Conservation (phyloP, 2,797 vertebrate genomes). For the Notolepis coatsorum region DNA sequence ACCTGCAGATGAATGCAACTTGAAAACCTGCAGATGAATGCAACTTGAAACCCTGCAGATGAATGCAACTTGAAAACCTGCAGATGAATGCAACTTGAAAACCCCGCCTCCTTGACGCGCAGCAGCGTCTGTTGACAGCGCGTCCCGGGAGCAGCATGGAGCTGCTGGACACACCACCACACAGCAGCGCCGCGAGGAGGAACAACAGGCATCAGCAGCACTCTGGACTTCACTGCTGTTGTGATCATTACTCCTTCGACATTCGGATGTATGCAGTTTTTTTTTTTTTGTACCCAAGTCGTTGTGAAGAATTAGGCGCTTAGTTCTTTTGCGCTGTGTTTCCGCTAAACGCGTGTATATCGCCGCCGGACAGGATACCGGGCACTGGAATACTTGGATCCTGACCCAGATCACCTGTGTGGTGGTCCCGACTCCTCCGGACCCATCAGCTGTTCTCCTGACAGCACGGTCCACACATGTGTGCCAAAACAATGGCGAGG, state of each 20-base stretch:
- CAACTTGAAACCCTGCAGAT: slow-evolving; percentile 76
- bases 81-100: slow-evolving; percentile 76
- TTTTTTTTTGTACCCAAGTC: no score
- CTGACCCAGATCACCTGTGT: slow-evolving; percentile 2
- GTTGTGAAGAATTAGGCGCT: slow-evolving; percentile 14
- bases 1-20: slow-evolving; percentile 79
- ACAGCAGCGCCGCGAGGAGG: slow-evolving; percentile 28
- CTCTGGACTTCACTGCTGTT: neutral
- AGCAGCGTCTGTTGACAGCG: slow-evolving; percentile 76
- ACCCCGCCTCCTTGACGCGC: slow-evolving; percentile 70
- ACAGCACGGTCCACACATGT: neutral
- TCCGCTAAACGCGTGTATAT: slow-evolving; percentile 26
- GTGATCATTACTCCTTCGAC: slow-evolving; percentile 6
- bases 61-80: no score
- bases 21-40: slow-evolving; percentile 72
- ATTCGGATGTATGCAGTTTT: slow-evolving; percentile 6
- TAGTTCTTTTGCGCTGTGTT: slow-evolving; percentile 13
- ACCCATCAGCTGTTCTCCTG: neutral
- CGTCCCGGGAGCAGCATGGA: slow-evolving; percentile 73
- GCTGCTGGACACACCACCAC: slow-evolving; percentile 31
- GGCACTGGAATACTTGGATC: slow-evolving; percentile 21
- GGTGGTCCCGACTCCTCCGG: neutral
- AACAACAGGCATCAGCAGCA: neutral
- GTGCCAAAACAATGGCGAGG: slow-evolving; percentile 69
- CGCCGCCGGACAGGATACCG: no score